Evolutionary conservation across 1,140 invertebrate species (phyloP), one percentile per base, ranked within the genome.

Genomic region (Drosophila sproati): DNA sequence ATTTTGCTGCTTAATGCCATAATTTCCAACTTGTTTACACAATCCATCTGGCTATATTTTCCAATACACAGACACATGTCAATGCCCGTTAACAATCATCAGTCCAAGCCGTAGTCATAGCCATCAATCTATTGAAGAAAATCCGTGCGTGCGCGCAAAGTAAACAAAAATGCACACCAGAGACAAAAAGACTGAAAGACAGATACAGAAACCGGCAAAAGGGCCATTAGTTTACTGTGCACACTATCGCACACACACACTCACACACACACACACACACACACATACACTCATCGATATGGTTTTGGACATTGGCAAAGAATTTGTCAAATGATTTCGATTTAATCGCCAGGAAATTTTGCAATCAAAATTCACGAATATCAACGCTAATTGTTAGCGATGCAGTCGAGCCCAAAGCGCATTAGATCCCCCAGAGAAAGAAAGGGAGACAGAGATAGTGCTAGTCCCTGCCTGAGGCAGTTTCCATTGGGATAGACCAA

Each of bases 41-140:
- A 91, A 90, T 91, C 86, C 90, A 91, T 91, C 90, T 91, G 90
- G 87, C 90, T 87, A 74, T 82, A 91, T 91, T 91, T 91, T 87
- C 72, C 72, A 75, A 80, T 39, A 66, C 50, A 39, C 41, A 70
- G 45, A 64, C 43, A 62, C 39, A 60, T 37, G 41, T 43, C 39
- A 47, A 32, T 78, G 82, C 75, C 69, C 78, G 64, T 73, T 74
- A 60, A 75, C 82, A 87, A 86, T 86, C 82, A 87, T 68, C 72
- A 64, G 68, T 35, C 47, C 68, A 67, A 74, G 55, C 73, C 59
- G 61, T 52, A 80, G 73, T 66, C 67, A 60, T 35, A 62, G 82
- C 73, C 83, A 88, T 87, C 83, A 88, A 88, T 88, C 80, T 78
- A 87, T 77, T 45, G 69, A 74, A 77, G 67, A 54, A 88, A 88